Percentiles rank a stretch among this genome's conserved stretches.
These are phyloP conservation scores for Dynastes grantii DNA, from an alignment of 2,888 invertebrate species.

Conservation along the genomic window DNA sequence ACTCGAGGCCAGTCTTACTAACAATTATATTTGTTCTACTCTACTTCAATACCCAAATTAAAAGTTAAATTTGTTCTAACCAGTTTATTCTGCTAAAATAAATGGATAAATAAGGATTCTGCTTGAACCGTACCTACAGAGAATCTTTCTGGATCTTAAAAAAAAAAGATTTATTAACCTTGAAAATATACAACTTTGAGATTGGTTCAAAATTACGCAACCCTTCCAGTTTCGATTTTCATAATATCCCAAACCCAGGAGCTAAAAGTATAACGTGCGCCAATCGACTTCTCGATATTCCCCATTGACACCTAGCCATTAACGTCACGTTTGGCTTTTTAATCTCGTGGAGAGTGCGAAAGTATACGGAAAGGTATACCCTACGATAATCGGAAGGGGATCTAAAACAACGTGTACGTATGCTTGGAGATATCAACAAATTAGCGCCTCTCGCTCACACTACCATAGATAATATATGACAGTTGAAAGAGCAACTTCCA, in stretches of 20 bases:
- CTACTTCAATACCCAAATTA: too few species aligned
- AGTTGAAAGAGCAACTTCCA: constrained; percentile 56
- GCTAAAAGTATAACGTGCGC: neutral
- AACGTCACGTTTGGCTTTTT: constrained; percentile 26
- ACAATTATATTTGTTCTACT: too few species aligned
- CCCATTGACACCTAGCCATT: constrained; percentile 32
- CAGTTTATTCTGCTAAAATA: too few species aligned
- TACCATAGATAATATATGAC: constrained; percentile 49
- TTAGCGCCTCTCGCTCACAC: constrained; percentile 61
- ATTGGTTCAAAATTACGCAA: too few species aligned
- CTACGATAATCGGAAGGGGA: constrained; percentile 42
- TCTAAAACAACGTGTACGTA: constrained; percentile 39
- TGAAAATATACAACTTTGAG: too few species aligned
- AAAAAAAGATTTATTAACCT: too few species aligned
- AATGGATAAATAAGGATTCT: too few species aligned
- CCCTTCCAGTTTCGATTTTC: neutral
- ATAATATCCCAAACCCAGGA: neutral
- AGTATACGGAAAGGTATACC: constrained; percentile 28
- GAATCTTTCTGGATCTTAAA: too few species aligned
- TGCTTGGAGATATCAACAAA: constrained; percentile 61
- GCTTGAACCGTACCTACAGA: too few species aligned
- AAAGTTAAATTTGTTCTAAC: too few species aligned
- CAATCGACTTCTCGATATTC: constrained; percentile 30
- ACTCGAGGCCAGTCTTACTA: too few species aligned
- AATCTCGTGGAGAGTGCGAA: constrained; percentile 20